Evolutionary conservation across 37 sponge, comb jelly and placozoan species (phyloP).

Genomic region (Cladorhizidae sp.): DNA sequence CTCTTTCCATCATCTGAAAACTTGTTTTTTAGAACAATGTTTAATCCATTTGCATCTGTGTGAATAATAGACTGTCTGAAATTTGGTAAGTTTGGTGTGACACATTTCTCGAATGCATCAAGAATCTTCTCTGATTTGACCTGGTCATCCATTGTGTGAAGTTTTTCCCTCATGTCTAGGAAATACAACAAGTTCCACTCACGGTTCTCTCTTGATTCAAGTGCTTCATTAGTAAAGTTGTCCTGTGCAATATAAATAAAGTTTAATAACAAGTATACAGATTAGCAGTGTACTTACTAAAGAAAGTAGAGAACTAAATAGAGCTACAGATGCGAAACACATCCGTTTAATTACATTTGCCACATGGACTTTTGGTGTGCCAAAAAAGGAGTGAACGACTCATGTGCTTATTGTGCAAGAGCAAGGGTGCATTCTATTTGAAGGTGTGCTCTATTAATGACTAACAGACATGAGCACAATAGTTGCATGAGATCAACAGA

Average conservation of each 20-base stretch:
- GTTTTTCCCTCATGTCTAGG: neutral
- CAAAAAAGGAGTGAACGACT: too few relatives aligned
- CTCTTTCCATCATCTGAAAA: neutral
- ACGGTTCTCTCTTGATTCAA: slow-evolving; percentile 1
- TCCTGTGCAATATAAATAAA: neutral
- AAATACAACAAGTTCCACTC: slow-evolving; percentile 44
- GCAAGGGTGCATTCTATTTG: too few relatives aligned
- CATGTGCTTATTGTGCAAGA: too few relatives aligned
- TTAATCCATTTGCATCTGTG: slow-evolving; percentile 36
- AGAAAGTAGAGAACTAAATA: too few relatives aligned
- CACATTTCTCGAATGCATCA: neutral
- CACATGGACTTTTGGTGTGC: too few relatives aligned
- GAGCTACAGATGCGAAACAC: too few relatives aligned
- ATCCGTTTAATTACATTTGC: too few relatives aligned
- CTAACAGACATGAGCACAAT: too few relatives aligned
- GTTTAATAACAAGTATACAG: too few relatives aligned
- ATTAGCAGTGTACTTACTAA: too few relatives aligned
- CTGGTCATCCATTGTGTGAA: neutral
- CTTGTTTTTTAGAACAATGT: slow-evolving; percentile 13
- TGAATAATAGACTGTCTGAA: slow-evolving; percentile 41
- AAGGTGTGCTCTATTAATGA: too few relatives aligned
- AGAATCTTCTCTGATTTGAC: slow-evolving; percentile 29
- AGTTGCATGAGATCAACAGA: too few relatives aligned
- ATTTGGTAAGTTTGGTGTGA: slow-evolving; percentile 21
- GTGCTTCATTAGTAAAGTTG: neutral